Conservation (phyloP, 92 coral and sea anemone species). For the Bergia sp. region DNA sequence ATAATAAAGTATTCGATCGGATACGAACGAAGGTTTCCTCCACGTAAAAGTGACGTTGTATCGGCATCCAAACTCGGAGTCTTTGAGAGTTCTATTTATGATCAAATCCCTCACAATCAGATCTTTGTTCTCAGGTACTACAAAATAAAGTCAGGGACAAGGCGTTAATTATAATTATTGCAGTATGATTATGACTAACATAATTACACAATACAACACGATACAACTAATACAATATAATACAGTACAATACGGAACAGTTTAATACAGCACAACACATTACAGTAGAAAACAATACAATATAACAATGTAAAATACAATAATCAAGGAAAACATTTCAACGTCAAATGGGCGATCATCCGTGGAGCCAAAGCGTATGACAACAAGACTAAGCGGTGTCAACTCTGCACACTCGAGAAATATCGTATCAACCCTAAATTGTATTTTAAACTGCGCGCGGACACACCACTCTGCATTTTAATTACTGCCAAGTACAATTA, state of each 20-base stretch:
- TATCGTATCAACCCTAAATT: too few species aligned
- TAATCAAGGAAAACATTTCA: too few species aligned
- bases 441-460: too few species aligned
- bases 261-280: too few species aligned
- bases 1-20: background rate
- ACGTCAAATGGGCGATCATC: too few species aligned
- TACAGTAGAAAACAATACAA: too few species aligned
- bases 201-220: background rate
- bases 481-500: too few species aligned
- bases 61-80: background rate
- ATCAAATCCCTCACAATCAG: background rate
- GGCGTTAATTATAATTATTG: background rate
- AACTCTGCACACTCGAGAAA: too few species aligned
- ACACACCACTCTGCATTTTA: too few species aligned
- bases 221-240: background rate
- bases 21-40: constrained; percentile 1
- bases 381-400: too few species aligned
- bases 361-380: too few species aligned
- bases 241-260: background rate
- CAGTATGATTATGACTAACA: background rate
- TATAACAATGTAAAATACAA: too few species aligned
- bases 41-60: constrained; percentile 11
- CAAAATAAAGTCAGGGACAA: background rate
- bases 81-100: background rate
- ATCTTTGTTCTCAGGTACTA: background rate